Base-by-base conservation (phyloP, 2,113 vertebrate species). In the Trematomus loennbergii region DNA sequence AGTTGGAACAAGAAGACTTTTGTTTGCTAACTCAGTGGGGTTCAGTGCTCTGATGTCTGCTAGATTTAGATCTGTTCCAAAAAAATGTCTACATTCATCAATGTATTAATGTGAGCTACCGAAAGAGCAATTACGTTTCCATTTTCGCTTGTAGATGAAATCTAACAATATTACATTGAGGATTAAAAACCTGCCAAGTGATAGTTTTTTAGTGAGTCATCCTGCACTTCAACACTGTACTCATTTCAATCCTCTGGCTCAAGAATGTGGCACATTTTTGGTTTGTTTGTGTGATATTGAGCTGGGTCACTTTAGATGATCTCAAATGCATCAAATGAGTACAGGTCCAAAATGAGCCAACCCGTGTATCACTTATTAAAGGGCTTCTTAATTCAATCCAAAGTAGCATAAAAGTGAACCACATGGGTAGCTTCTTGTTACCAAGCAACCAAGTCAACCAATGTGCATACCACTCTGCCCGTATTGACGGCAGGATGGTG, bases 371-470 rank as follows among this genome's bases (percentile, higher is more conserved):
- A 79, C 61, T 85, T 84, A 43, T 63, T 80, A 85, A 88, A 81
- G 25, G 3, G 67, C 86, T 80, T 75, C 59, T 79, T 91, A 85
- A 91, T 92, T 88, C 82, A 88, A 92, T 85, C n/a, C 60, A 77
- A 81, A 87, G 82, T 73, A 75, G 50, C 57, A 66, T 50, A 50
- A 53, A 87, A 67, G 54, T 40, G 75, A 86, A 86, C 84, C 22
- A 58, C 78, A 88, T 73, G 69, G 54, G 75, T 79, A 67, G 76
- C 84, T 90, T 78, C 86, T 62, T 89, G 93, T 96, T 93, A 89
- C 93, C 89, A 94, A 87, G 94, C 93, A 95, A 96, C 94, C 64
- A 64, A 83, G 78, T 86, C 75, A 73, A 87, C 77, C 89, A 89
- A 87, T 88, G 70, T 79, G 76, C 61, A 87, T 81, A 83, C 79